phyloP scores from a whole-genome alignment of 2,797 vertebrate species.

The Gymnocypris eckloni region DNA sequence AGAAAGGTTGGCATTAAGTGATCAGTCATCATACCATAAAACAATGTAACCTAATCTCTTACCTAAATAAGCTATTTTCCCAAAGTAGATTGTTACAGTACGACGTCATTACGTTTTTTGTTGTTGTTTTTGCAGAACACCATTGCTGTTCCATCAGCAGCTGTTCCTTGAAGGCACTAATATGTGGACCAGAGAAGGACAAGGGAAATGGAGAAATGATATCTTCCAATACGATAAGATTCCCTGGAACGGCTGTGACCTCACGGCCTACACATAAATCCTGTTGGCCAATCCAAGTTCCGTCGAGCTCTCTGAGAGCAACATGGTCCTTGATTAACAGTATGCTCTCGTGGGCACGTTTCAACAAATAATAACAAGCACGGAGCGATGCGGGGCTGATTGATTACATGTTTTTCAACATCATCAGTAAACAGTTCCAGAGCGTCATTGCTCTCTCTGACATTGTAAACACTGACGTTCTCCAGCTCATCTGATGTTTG shows the following conservation, averaged over 20 bases:
- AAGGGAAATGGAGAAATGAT: background rate
- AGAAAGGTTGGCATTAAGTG: too few relatives aligned
- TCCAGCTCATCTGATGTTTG: slow-evolving; percentile 60
- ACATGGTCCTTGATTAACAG: slow-evolving; percentile 50
- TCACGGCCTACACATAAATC: slow-evolving; percentile 30
- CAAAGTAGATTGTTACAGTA: background rate
- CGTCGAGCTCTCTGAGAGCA: slow-evolving; percentile 3
- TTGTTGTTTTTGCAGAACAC: too few relatives aligned
- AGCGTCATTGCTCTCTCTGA: slow-evolving; percentile 24
- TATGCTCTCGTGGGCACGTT: slow-evolving; percentile 29
- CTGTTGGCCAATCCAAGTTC: slow-evolving; percentile 3
- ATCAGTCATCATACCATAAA: too few relatives aligned
- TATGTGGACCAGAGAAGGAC: background rate
- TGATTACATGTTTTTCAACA: slow-evolving; percentile 53
- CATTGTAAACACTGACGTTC: slow-evolving; percentile 57
- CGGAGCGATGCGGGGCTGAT: slow-evolving; percentile 29
- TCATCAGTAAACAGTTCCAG: slow-evolving; percentile 50
- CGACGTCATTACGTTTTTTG: too few relatives aligned
- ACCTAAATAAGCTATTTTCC: background rate
- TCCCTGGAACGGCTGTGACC: background rate
- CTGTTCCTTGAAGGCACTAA: too few relatives aligned
- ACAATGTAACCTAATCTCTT: background rate
- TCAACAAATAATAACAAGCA: slow-evolving; percentile 58
- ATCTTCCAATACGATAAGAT: background rate
- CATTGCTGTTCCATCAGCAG: too few relatives aligned